Base-by-base conservation (phyloP, 2,888 invertebrate genomes). In the Ethmia dodecea region DNA sequence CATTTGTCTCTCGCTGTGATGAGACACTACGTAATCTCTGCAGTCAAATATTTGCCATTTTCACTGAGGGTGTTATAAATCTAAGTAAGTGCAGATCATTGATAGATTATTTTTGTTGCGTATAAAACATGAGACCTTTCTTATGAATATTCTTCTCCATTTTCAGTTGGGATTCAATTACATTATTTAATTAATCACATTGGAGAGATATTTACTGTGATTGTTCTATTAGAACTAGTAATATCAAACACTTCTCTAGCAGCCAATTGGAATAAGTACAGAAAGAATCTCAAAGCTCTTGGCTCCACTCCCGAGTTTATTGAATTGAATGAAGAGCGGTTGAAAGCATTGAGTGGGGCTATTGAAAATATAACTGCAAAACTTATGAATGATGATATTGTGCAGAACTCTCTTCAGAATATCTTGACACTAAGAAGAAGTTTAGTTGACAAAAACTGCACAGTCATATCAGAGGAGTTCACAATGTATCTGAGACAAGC, bases 261-360 rank as follows among this genome's bases (percentile, higher is more conserved):
- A 29, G 56, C 64, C 14, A 93, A 93, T 62, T 97, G 96, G 95
- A 88, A 88, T 33, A 86, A 90, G 15, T 97, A 95, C 60, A 90
- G 91, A 59, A 90, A 93, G 70, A 90, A 91, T 60, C 79, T 96
- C 1, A 90, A 91, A 48, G 89, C 91, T 16, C 88, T 93, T 16
- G 83, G 89, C 35, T 90, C 91, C 45, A 90, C 90, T 61, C 88
- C 91, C 16, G 69, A 88, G 18, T 86, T 89, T 61, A 88, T 91
- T 56, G 83, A 89, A 40, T 68, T 92, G 31, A 70, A 88, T 30
- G 76, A 89, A 49, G 88, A 90, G 5, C 90, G 91, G 56, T 74
- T 94, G 4, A 83, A 88, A 42, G 90, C 90, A 3, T 88, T 96
- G 45, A 89, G 91, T 52, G 92, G 90, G 47, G 89, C 94, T 29